Conservation (phyloP, 2,888 invertebrate genomes). For the Torymus texanus region DNA sequence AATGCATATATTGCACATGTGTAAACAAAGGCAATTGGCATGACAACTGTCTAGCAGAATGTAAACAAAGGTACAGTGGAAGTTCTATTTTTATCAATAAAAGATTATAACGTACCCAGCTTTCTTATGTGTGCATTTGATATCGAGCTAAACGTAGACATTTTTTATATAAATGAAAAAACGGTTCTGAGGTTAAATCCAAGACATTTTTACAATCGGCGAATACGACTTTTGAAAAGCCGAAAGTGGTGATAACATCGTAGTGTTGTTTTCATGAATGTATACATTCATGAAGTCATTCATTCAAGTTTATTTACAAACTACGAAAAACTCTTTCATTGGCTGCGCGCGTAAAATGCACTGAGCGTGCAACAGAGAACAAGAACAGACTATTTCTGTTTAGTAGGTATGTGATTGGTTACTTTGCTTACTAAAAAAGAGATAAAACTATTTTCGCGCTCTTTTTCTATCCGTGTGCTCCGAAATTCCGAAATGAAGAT, state of each 20-base stretch:
- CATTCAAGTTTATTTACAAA: conserved; percentile 7
- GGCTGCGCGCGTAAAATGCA: no score
- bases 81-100: background rate
- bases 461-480: no score
- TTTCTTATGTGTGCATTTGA: conserved; percentile 66
- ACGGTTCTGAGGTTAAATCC: conserved; percentile 25
- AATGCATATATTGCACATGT: background rate
- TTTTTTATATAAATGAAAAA: conserved; percentile 55
- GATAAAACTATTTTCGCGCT: no score
- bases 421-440: no score
- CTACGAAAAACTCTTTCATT: background rate
- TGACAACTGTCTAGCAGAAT: background rate
- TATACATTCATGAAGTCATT: conserved; percentile 9
- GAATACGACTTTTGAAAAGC: conserved; percentile 5
- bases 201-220: conserved; percentile 27
- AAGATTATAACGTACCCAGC: conserved; percentile 62
- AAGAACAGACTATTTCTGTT: no score
- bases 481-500: no score
- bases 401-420: no score
- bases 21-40: conserved; percentile 30
- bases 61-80: conserved; percentile 6
- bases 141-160: conserved; percentile 63
- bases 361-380: no score
- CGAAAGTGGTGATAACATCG: background rate
- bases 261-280: background rate